Base-by-base conservation (phyloP, 2,888 invertebrate species). In the Bembecia ichneumoniformis region DNA sequence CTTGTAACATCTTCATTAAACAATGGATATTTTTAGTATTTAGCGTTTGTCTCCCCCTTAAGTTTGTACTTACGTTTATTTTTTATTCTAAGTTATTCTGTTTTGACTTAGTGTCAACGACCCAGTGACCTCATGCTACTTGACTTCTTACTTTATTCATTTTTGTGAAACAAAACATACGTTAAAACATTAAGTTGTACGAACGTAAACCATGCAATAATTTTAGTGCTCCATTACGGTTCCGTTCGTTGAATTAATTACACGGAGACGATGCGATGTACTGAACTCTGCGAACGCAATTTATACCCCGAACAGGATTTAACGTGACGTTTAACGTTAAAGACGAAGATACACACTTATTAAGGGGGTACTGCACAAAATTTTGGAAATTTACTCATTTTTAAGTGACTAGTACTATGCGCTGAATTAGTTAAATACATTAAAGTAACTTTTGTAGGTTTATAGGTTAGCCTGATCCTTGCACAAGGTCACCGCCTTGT, bases 191-290 rank as follows among this genome's bases (percentile, higher is more conserved):
- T 28, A 28, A 28, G 28, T 28, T 40, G 40, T 13, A 40, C 13
- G 40, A 2, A 40, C 40, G 5, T 13, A 28, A 28, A 28, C 13
- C 40, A 11, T 40, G 40, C n/a, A 5, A 28, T 9, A 28, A 28
- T 11, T 14, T 40, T 40, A 40, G 40, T 14, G 14, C 14, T n/a
- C 40, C 40, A 40, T 40, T 40, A 40, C 40, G 55, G 53, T 45
- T 50, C 47, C 53, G 52, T 53, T 56, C 55, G 52, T 57, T 51
- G 57, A 66, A 68, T 66, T 68, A 68, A 67, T 71, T 66, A 63
- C 62, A 57, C 57, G 58, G 45, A 49, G 53, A 51, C 55, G 52
- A 64, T 53, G 56, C 56, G 52, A 64, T 53, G 56, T 59, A 68
- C 63, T 40, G 40, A 40, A 14, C 40, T 9, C 40, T n/a, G 60